phyloP scores from a whole-genome alignment of 1,140 invertebrate species.

The Adelges cooleyi region DNA sequence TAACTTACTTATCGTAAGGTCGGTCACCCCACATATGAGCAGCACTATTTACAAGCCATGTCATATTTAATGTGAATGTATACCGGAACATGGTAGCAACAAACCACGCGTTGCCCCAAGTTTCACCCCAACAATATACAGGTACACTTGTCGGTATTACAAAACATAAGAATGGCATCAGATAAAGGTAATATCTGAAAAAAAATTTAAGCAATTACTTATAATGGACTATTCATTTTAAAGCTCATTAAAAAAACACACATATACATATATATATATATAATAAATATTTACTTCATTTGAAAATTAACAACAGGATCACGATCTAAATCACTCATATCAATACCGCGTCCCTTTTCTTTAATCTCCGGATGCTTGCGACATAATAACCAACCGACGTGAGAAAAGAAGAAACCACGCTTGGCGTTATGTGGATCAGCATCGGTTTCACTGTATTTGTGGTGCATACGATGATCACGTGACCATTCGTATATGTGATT shows the following conservation, averaged over 20 bases:
- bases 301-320: slow-evolving; percentile 82
- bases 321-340: slow-evolving; percentile 68
- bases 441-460: slow-evolving; percentile 83
- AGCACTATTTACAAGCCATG: slow-evolving; percentile 92
- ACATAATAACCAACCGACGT: slow-evolving; percentile 80
- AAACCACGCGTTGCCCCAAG: slow-evolving; percentile 64
- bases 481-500: slow-evolving; percentile 58
- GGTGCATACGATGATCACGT: slow-evolving; percentile 76
- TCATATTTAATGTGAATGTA: slow-evolving; percentile 73
- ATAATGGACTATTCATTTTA: not conserved
- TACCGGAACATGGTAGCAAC: slow-evolving; percentile 75
- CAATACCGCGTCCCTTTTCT: slow-evolving; percentile 61
- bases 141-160: slow-evolving; percentile 74
- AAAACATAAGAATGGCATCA: slow-evolving; percentile 77
- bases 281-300: slow-evolving; percentile 49
- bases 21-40: slow-evolving; percentile 84
- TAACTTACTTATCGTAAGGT: slow-evolving; percentile 81
- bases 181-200: slow-evolving; percentile 64
- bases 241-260: not conserved
- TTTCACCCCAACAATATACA: slow-evolving; percentile 73
- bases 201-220: slow-evolving; percentile 10
- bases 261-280: not conserved
- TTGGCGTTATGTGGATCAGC: slow-evolving; percentile 75
- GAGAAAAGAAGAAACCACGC: slow-evolving; percentile 75
- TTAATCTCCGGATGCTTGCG: slow-evolving; percentile 75